phyloP scores from a whole-genome alignment of 2,888 invertebrate genomes.

The Drosophila gaucha region DNA sequence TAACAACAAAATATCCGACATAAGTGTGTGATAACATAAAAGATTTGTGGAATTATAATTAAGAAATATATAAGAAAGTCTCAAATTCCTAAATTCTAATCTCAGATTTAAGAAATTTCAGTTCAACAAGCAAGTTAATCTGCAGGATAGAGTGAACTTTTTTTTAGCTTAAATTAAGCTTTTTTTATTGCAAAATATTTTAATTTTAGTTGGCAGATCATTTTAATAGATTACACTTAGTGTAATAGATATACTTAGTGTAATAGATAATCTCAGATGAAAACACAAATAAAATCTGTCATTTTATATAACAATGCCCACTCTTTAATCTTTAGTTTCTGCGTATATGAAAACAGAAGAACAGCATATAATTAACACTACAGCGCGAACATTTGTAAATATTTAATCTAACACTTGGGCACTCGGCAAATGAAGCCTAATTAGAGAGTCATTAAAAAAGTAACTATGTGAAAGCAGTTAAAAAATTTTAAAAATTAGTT shows the following conservation, averaged over 20 bases:
- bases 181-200: too few relatives aligned
- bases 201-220: too few relatives aligned
- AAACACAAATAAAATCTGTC: neutral
- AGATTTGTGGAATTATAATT: neutral
- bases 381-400: slow-evolving; percentile 1
- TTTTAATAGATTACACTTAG: too few relatives aligned
- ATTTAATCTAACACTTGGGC: neutral
- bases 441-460: neutral
- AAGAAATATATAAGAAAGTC: neutral
- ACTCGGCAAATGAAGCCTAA: neutral
- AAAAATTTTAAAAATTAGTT: neutral
- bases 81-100: neutral
- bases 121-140: neutral
- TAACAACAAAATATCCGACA: neutral
- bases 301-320: neutral
- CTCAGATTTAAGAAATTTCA: neutral
- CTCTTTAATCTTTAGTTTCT: neutral
- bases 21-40: neutral
- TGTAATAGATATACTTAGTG: too few relatives aligned
- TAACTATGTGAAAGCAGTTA: neutral
- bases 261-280: neutral
- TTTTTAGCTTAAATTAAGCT: neutral
- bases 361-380: neutral
- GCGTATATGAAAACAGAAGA: neutral
- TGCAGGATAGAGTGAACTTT: neutral